phyloP scores from a whole-genome alignment of 2,888 invertebrate genomes.

The Habrosyne pyritoides region DNA sequence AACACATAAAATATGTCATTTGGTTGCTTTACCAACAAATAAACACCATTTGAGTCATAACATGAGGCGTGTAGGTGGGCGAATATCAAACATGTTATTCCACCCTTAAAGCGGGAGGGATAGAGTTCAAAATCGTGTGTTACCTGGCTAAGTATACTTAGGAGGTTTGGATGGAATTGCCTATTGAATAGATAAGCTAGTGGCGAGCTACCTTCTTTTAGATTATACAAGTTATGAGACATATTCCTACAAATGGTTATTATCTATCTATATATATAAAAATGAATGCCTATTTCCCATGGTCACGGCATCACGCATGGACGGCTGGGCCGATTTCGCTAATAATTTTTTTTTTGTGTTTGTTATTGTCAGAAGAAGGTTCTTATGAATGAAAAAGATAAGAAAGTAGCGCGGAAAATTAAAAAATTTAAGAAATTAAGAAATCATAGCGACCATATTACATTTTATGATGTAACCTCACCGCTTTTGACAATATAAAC shows the following conservation, averaged over 20 bases:
- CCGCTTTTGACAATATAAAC: no score
- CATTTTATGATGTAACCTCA: no score
- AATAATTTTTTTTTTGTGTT: no score
- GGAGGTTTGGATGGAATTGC: not conserved
- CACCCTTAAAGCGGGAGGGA: not conserved
- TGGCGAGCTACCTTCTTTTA: not conserved
- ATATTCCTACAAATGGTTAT: not conserved
- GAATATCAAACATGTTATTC: not conserved
- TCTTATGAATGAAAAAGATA: no score
- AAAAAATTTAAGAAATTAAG: no score
- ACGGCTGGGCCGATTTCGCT: no score
- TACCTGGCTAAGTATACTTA: not conserved
- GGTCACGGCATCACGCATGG: no score
- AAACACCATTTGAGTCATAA: not conserved
- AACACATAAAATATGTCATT: not conserved
- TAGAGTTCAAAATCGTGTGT: not conserved
- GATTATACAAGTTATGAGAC: not conserved
- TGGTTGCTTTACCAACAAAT: not conserved
- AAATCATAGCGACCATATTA: no score
- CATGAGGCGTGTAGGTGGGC: not conserved
- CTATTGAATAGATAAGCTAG: not conserved
- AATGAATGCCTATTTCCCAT: no score
- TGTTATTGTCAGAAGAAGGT: no score
- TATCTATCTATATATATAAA: not conserved
- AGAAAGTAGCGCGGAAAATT: no score